These are phyloP conservation scores for Cariama cristata DNA, from an alignment of 2,113 vertebrate genomes.

Conservation along the genomic window DNA sequence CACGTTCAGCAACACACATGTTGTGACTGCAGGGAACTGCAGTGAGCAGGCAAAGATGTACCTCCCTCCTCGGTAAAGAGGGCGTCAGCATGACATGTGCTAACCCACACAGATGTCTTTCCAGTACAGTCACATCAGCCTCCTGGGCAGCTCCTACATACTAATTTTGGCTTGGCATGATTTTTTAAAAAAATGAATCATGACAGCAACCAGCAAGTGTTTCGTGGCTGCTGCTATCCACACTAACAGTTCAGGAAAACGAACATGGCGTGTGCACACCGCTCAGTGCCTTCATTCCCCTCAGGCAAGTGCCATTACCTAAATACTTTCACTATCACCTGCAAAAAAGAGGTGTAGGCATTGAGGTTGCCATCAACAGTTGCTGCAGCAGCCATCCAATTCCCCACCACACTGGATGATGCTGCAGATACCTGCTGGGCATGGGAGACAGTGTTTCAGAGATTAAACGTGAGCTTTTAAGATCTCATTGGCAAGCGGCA, in stretches of 20 bases:
- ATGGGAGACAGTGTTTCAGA: not conserved
- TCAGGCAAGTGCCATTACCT: not conserved
- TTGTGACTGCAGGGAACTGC: not conserved
- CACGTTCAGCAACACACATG: not conserved
- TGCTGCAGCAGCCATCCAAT: not conserved
- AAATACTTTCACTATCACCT: not conserved
- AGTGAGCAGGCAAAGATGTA: accelerated
- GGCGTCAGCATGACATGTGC: accelerated
- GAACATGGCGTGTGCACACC: not conserved
- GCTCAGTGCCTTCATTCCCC: not conserved
- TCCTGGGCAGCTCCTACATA: not conserved
- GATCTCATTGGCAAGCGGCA: not conserved
- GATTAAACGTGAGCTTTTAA: not conserved
- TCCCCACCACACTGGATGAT: not conserved
- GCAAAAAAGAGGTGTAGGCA: not conserved
- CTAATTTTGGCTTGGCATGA: not conserved
- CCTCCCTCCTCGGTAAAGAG: not conserved
- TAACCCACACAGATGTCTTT: not conserved
- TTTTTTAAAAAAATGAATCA: conserved; percentile 29
- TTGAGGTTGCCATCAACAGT: not conserved
- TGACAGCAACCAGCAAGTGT: not conserved
- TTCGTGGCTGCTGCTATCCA: not conserved
- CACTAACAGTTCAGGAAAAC: not conserved
- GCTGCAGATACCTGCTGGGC: not conserved
- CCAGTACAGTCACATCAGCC: not conserved